Base-by-base conservation (phyloP, 2,113 vertebrate species). In the Mastomys natalensis region DNA sequence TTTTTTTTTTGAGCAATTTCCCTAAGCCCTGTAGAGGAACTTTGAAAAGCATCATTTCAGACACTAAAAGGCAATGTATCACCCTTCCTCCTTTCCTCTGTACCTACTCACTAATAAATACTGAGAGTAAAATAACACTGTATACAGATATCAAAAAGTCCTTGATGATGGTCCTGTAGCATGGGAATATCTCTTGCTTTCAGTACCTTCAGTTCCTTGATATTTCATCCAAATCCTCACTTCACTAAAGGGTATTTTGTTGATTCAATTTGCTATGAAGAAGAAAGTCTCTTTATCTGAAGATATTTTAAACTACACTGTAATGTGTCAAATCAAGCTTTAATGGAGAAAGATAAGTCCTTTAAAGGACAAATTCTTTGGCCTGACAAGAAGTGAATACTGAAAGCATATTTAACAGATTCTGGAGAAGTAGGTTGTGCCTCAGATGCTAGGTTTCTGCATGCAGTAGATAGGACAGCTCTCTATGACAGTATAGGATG, bases 321-420 rank as follows among this genome's bases (percentile, higher is more conserved):
- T 73, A 82, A 88, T 15, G n/a, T 92, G 92, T 68, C 0, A 48
- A 96, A 48, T 84, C 74, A 1, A 16, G 80, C 53, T 82, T 74
- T 76, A 45, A 62, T 92, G 31, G 74, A 87, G 31, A 68, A 37
- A 77, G 53, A 81, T 77, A 72, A 11, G 70, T 84, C 68, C 45
- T 66, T 70, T 60, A 80, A 91, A 95, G 86, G 88, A 85, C 37
- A 95, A n/a, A 64, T 5, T 78, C 51, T 96, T 19, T 10, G 7
- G 78, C 77, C 19, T 85, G 55, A 84, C 76, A 94, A 60, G 70
- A 86, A 40, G 87, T 51, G 24, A 70, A 15, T 93, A 95, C 73
- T 95, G 88, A 60, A 97, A 96, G 70, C 74, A 62, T 95, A 76
- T 21, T 29, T 96, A 73, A 74, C 34, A 92, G 81, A 70, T 93